Base-by-base conservation (phyloP, 2,888 invertebrate genomes). In the Pandemis cinnamomeana region DNA sequence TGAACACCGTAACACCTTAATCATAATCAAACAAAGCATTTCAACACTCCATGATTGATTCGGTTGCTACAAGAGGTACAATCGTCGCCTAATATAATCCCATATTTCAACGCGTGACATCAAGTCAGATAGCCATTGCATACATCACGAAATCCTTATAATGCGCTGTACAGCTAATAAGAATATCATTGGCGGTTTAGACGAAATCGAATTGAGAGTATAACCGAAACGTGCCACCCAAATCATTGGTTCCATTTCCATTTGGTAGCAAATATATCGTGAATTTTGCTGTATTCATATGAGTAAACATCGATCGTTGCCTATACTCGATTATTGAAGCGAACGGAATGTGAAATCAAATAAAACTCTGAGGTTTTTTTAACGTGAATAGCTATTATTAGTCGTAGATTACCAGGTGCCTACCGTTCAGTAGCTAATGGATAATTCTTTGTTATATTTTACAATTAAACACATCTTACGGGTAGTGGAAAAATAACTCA, bases 21-120 rank as follows among this genome's bases (percentile, higher is more conserved):
- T 90, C 87, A 86, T 86, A 86, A 86, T 86, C 85, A 89, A 88
- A 89, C 86, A 88, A 88, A 87, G 86, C 85, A 82, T 81, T 82
- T 83, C 82, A 79, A 76, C 78, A 77, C 77, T 77, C 78, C 80
- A 83, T 85, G 86, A 88, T 88, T 81, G 84, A 87, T 88, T 84
- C 83, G 71, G 48, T 67, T 11, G 27, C 46, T 48, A 36, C 20
- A 1, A 46, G 15, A 15, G 10, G 10, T 63, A 53, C 46, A 46
- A 46, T 2, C 5, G 10, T 58, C 15, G 20, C 20, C 53, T 15
- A 55, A 7, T 20, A 15, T 27, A 27, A 36, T 11, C 27, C 11
- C 58, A 58, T 58, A 58, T 27, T 58, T 27, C n/a, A 27, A 27
- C 27, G 5, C 6, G 4, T 20, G 53, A 55, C 53, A 8, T 15